phyloP scores from a whole-genome alignment of 2,888 invertebrate species.

The Auanema freiburgensis region DNA sequence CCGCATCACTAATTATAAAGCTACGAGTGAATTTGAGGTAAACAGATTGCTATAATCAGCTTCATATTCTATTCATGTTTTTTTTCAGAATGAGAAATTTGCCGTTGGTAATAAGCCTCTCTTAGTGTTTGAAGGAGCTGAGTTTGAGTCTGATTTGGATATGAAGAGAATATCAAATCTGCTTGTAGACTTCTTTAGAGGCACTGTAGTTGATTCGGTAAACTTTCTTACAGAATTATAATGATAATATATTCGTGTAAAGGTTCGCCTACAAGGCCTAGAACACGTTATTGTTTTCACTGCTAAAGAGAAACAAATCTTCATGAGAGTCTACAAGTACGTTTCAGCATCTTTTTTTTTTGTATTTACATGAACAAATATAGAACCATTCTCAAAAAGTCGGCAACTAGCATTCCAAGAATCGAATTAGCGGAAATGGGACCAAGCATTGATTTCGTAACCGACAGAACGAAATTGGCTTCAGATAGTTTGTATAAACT shows the following conservation, averaged over 20 bases:
- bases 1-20: constrained; percentile 81
- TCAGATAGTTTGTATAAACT: constrained; percentile 77
- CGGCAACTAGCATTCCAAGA: constrained; percentile 83
- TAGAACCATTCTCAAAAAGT: constrained; percentile 76
- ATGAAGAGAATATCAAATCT: constrained; percentile 83
- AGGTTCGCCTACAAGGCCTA: constrained; percentile 83
- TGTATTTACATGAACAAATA: background rate
- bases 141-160: constrained; percentile 80
- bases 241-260: too few species aligned
- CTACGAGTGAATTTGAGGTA: constrained; percentile 65
- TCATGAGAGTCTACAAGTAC: constrained; percentile 75
- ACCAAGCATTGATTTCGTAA: constrained; percentile 82
- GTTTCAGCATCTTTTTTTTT: background rate
- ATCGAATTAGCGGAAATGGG: constrained; percentile 92
- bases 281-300: constrained; percentile 91
- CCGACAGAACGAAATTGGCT: constrained; percentile 82
- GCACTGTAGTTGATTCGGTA: constrained; percentile 76
- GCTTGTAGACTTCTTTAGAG: constrained; percentile 85
- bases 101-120: constrained; percentile 85
- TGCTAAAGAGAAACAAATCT: constrained; percentile 77
- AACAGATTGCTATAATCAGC: background rate
- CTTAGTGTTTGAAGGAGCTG: constrained; percentile 85
- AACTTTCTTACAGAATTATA: too few species aligned
- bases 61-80: background rate
- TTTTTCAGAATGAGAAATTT: constrained; percentile 59